phyloP scores from a whole-genome alignment of 2,797 vertebrate species.

The Craterocephalus amniculus region DNA sequence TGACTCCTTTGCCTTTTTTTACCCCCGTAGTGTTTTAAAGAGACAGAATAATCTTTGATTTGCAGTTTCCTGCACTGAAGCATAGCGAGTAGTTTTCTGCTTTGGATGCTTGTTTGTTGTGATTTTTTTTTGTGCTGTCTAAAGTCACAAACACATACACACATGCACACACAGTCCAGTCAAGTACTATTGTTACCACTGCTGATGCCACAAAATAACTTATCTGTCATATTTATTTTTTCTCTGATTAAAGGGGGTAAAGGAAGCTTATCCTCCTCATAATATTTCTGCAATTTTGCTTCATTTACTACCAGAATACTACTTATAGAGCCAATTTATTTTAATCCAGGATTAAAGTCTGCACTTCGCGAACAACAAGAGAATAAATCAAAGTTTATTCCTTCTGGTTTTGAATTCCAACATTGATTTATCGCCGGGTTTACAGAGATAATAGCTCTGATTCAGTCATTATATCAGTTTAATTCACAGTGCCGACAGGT shows the following conservation, averaged over 20 bases:
- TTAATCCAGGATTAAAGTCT: conserved; percentile 20
- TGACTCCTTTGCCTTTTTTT: conserved; percentile 48
- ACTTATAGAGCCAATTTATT: neutral
- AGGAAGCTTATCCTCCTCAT: neutral
- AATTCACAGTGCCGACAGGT: conserved; percentile 34
- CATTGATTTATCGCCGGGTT: conserved; percentile 31
- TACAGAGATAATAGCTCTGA: conserved; percentile 30
- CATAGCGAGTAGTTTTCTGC: neutral
- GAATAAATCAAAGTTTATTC: conserved; percentile 8
- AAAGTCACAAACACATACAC: neutral
- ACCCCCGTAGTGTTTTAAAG: conserved; percentile 49
- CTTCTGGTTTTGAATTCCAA: conserved; percentile 21
- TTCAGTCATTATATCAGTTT: conserved; percentile 25
- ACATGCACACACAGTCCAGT: neutral
- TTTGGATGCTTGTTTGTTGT: conserved; percentile 2
- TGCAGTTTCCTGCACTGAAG: conserved; percentile 22
- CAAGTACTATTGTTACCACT: neutral
- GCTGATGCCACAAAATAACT: neutral
- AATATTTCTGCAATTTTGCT: conserved; percentile 5
- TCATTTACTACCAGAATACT: conserved; percentile 12
- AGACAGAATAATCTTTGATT: conserved; percentile 45
- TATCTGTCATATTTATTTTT: conserved; percentile 10
- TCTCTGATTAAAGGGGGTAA: neutral
- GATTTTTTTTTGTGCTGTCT: neutral
- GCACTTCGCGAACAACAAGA: conserved; percentile 1